phyloP scores from a whole-genome alignment of 2,113 vertebrate species.

The Caranx ignobilis region DNA sequence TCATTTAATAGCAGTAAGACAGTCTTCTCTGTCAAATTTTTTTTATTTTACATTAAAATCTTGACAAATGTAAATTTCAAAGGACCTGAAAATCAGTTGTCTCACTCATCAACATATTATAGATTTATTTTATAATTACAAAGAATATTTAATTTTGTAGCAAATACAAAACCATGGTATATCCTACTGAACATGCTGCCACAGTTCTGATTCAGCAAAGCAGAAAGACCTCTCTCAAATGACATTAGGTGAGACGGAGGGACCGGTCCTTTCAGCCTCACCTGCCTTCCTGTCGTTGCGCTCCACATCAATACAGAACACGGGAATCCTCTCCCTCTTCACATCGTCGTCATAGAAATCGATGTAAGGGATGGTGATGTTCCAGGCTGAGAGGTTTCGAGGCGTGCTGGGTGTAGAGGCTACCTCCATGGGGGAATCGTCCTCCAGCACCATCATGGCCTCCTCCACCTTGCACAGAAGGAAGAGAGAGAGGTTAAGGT shows the following conservation, averaged over 20 bases:
- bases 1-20: background rate
- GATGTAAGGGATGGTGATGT: constrained; percentile 95
- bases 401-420: constrained; percentile 93
- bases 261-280: constrained; percentile 61
- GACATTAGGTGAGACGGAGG: background rate
- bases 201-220: background rate
- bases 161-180: background rate
- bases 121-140: background rate
- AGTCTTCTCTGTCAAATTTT: background rate
- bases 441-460: constrained; percentile 96
- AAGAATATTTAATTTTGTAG: background rate
- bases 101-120: too few relatives aligned
- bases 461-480: constrained; percentile 89
- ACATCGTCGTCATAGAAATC: constrained; percentile 94
- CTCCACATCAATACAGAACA: constrained; percentile 98
- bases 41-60: too few relatives aligned
- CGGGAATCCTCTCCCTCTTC: constrained; percentile 94
- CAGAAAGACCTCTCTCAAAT: background rate
- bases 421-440: constrained; percentile 93
- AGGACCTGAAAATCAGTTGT: too few relatives aligned
- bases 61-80: too few relatives aligned
- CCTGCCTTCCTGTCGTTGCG: constrained; percentile 94
- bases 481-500: constrained; percentile 1
- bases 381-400: constrained; percentile 95
- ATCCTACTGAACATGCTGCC: background rate